Evolutionary conservation across 2,797 vertebrate genomes (phyloP), one percentile per base, ranked within the genome.

Genomic region (Alfaro cultratus): DNA sequence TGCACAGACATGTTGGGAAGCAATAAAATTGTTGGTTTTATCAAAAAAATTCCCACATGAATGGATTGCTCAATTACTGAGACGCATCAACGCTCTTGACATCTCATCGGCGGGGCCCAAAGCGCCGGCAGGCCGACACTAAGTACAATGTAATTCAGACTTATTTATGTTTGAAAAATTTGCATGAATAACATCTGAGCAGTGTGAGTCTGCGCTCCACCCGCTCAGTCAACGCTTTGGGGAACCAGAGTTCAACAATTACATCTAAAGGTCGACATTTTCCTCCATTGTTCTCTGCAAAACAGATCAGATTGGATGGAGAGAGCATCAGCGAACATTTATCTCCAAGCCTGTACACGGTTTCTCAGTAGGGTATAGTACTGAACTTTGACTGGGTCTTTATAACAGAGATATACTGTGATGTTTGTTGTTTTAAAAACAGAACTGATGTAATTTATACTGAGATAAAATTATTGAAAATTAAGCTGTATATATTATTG

Each of bases 1-100:
- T 92, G 86, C 39, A 87, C 0, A 55, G 76, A 86, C 84, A 79
- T 71, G 89, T 83, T 71, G 78, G 47, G 68, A 81, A 74, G 47
- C 43, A 34, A 45, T 49, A 39, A 67, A 60, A 29, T 11, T 47
- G 23, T 60, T 46, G 11, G 53, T 82, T 87, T 78, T 80, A 13
- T 74, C 7, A 60, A 75, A 76, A 76, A 53, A 53, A 10, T 9
- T 53, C 51, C 67, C 21, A 18, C 43, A 15, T 36, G 8, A 36
- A 73, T 51, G 34, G 36, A 64, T 73, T 39, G 43, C 43, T 73
- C 55, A 62, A 46, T 21, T 67, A 47, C 26, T 7, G 18, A 74
- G 75, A 23, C 67, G 21, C 74, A 46, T 76, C 77, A 34, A 1
- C 2, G 1, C 1, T 74, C 12, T 53, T 53, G 57, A 39, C 2